phyloP scores from a whole-genome alignment of 2,888 invertebrate genomes.

The Torymus auratus region DNA sequence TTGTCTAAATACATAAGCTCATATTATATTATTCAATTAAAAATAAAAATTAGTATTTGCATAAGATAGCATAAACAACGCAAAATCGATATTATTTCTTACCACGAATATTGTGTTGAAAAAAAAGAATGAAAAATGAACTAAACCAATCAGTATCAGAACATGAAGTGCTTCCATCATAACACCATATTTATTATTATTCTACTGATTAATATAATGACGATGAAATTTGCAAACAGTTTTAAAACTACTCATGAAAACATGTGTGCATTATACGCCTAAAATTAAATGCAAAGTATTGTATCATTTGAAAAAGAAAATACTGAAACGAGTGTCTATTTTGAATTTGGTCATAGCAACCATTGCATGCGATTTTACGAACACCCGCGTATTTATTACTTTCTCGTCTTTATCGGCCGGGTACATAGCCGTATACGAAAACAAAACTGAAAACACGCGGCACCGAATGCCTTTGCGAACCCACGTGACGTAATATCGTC shows the following conservation, averaged over 20 bases:
- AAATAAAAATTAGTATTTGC: background rate
- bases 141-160: slow-evolving; percentile 80
- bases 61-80: too few relatives aligned
- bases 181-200: slow-evolving; percentile 7
- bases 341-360: too few relatives aligned
- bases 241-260: too few relatives aligned
- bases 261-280: too few relatives aligned
- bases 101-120: slow-evolving; percentile 92
- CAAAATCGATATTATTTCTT: slow-evolving; percentile 61
- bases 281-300: too few relatives aligned
- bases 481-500: slow-evolving; percentile 81
- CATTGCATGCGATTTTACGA: background rate
- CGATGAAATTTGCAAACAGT: too few relatives aligned
- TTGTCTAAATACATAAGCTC: background rate
- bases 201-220: too few relatives aligned
- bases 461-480: slow-evolving; percentile 53
- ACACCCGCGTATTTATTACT: background rate
- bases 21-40: background rate
- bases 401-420: background rate
- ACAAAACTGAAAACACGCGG: background rate
- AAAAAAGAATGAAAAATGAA: slow-evolving; percentile 85
- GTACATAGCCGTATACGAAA: background rate
- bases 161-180: slow-evolving; percentile 83
- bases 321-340: too few relatives aligned
- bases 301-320: too few relatives aligned